These are phyloP conservation scores for Melieria omissa DNA, from an alignment of 2,888 invertebrate species.

Conservation along the genomic window DNA sequence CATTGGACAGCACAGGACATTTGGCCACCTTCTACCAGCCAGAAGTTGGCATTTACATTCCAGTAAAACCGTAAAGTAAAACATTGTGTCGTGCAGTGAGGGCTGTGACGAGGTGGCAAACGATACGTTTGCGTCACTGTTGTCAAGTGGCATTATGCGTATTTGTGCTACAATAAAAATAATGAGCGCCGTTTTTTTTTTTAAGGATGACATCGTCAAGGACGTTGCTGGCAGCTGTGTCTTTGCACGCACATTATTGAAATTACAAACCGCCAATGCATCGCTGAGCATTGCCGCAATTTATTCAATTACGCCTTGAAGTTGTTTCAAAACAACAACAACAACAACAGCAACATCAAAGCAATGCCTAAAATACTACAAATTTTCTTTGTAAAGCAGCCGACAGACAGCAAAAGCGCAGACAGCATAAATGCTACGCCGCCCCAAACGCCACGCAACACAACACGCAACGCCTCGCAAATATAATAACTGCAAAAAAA, in stretches of 20 bases:
- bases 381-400: no score
- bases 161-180: not conserved
- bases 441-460: not conserved
- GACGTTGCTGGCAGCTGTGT: no score
- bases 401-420: no score
- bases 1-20: no score
- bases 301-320: not conserved
- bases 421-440: no score
- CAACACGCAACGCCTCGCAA: not conserved
- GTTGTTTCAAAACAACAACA: not conserved
- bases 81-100: no score
- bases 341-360: not conserved
- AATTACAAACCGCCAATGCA: not conserved
- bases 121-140: constrained; percentile 18
- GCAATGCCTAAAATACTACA: not conserved
- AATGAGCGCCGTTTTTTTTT: not conserved
- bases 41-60: no score
- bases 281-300: not conserved
- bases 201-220: not conserved
- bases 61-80: no score
- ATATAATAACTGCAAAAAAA: not conserved
- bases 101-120: not conserved
- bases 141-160: constrained; percentile 8
- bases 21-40: no score
- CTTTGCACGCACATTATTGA: not conserved